Base-by-base conservation (phyloP, 2,888 invertebrate genomes). In the Pollenia angustigena region DNA sequence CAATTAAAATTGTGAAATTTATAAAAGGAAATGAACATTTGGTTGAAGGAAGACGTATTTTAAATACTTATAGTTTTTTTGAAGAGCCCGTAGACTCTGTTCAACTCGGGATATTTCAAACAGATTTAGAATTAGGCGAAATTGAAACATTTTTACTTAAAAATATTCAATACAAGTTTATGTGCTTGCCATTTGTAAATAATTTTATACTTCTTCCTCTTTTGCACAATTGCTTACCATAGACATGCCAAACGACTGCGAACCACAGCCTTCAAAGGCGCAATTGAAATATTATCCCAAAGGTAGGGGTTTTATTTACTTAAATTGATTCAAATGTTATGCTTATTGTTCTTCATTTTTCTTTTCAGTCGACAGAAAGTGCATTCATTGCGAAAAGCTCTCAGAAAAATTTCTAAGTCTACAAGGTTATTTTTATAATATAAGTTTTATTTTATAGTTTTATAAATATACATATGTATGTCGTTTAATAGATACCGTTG, bases 11-110 rank as follows among this genome's bases (percentile, higher is more conserved):
- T 62, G 62, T 48, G 16, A 62, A 62, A 60, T 62, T 72, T 46
- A 44, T 72, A 72, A 44, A 6, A 72, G 44, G 50, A 52, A 8
- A 72, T 44, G 54, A 72, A 58, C 11, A 62, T 40, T 16, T 50
- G 16, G 40, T 75, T 62, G 62, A 64, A 62, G 75, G 75, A 75
- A 48, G 62, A 42, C 23, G 10, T 75, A 50, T 75, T 62, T 75
- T 62, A 42, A 40, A 62, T 18, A 62, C 16, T 14, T 4, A 48
- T 1, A 62, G 62, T 62, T 75, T 62, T 74, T 52, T 69, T 69
- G 69, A 69, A 69, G 11, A 69, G 69, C 69, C 52, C 8, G 8
- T 69, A 54, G 68, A 68, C 52, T 52, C 69, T 69, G 69, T 52
- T 56, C 18, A 71, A 4, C 42, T 72, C n/a, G 56, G 58, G 14